Percentiles rank a stretch among this genome's conserved stretches.
These are phyloP conservation scores for Chaenogobius annularis DNA, from an alignment of 2,113 vertebrate genomes.

Conservation along the genomic window DNA sequence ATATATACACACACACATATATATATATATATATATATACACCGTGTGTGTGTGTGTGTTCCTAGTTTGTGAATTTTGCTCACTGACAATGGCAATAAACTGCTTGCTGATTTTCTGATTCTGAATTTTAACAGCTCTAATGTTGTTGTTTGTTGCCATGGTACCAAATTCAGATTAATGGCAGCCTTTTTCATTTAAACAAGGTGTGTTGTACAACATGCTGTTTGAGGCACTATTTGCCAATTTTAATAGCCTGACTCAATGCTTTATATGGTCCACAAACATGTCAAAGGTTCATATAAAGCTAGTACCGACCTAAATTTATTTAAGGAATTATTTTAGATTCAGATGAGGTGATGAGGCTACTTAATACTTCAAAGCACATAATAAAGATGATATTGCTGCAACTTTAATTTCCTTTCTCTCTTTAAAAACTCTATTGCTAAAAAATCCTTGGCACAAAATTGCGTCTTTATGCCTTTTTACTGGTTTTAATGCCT, in stretches of 20 bases:
- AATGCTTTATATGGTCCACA: not conserved
- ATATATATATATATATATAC: no score
- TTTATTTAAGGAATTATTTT: no score
- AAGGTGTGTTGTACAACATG: not conserved
- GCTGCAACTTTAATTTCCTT: not conserved
- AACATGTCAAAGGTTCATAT: not conserved
- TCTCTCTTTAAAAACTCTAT: not conserved
- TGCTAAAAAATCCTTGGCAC: not conserved
- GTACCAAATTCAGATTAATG: not conserved
- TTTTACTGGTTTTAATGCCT: not conserved
- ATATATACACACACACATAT: no score
- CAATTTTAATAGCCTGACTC: no score
- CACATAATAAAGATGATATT: not conserved
- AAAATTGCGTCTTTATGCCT: slow-evolving; percentile 3
- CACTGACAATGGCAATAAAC: no score
- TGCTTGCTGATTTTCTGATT: no score
- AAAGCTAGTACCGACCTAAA: not conserved
- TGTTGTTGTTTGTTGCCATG: not conserved
- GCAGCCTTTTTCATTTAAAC: not conserved
- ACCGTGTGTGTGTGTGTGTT: no score
- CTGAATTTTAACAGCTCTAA: no score
- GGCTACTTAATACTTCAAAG: not conserved
- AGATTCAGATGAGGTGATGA: no score
- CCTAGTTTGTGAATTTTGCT: no score
- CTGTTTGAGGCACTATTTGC: not conserved